A percentile compares a stretch with the other conserved stretches of the same genome.
phyloP scores from a whole-genome alignment of 2,888 invertebrate genomes.

The Fabriciana adippe region DNA sequence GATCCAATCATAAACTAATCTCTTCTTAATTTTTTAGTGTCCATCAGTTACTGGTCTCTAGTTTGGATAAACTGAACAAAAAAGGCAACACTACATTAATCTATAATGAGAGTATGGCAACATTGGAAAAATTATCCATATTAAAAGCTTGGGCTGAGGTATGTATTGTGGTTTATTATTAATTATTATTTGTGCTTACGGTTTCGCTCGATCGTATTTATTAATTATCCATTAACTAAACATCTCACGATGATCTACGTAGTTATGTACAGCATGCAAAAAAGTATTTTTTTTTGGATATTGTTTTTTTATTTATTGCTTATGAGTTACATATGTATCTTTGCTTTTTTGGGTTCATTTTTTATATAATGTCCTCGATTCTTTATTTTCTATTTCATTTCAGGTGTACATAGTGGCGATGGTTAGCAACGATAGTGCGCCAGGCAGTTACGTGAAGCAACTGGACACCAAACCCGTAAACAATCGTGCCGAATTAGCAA shows the following conservation, averaged over 20 bases:
- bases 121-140: conserved; percentile 97
- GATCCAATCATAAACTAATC: too few relatives aligned
- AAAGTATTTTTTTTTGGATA: too few relatives aligned
- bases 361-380: conserved; percentile 5
- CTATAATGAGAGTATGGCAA: conserved; percentile 98
- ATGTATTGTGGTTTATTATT: conserved; percentile 36
- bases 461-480: conserved; percentile 72
- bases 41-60: conserved; percentile 97
- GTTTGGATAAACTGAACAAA: conserved; percentile 93
- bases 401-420: conserved; percentile 97
- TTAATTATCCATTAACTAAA: too few relatives aligned
- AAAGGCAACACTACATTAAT: conserved; percentile 88
- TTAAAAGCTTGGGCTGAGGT: conserved; percentile 99
- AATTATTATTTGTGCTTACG: not conserved
- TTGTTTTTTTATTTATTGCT: too few relatives aligned
- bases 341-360: not conserved
- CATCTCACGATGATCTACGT: too few relatives aligned
- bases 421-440: conserved; percentile 88
- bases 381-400: conserved; percentile 29
- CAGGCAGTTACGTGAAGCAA: conserved; percentile 82
- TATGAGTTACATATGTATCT: too few relatives aligned
- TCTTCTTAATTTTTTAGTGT: conserved; percentile 78
- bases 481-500: conserved; percentile 65
- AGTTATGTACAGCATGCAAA: too few relatives aligned
- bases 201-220: too few relatives aligned